Evolutionary conservation across 2,797 vertebrate species (phyloP).

Genomic region (Mormyrops boulengeri): DNA sequence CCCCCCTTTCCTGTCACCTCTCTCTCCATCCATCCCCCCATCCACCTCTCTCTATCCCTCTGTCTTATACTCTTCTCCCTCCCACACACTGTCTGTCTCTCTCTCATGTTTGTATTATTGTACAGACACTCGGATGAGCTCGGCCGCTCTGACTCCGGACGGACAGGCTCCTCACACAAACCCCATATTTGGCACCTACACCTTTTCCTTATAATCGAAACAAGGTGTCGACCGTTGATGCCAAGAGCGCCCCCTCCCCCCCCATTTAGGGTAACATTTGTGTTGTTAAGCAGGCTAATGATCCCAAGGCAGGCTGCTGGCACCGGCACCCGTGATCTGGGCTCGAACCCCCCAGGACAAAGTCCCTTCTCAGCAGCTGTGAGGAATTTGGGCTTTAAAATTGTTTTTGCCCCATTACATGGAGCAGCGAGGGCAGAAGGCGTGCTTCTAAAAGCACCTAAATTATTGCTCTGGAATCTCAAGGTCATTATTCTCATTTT

Average conservation of each 20-base stretch:
- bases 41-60: neutral
- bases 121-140: conserved; percentile 1
- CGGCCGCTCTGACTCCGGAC: neutral
- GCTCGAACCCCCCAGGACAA: conserved; percentile 58
- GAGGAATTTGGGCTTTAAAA: conserved; percentile 52
- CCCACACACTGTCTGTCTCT: neutral
- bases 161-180: conserved; percentile 39
- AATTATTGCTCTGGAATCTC: conserved; percentile 68
- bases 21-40: neutral
- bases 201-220: conserved; percentile 65
- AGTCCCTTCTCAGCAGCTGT: conserved; percentile 62
- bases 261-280: conserved; percentile 73
- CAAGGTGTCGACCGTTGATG: conserved; percentile 55
- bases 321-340: conserved; percentile 49
- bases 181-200: conserved; percentile 59
- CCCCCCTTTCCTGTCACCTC: neutral
- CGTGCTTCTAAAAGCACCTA: conserved; percentile 56
- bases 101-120: neutral
- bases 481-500: conserved; percentile 68
- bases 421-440: conserved; percentile 57
- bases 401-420: conserved; percentile 52
- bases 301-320: conserved; percentile 65
- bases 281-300: conserved; percentile 63
- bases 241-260: conserved; percentile 56
- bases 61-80: neutral